A percentile compares a stretch with the other conserved stretches of the same genome.
Evolutionary conservation across 2,113 vertebrate genomes (phyloP).

Genomic region (Neodontobutis hainanensis): DNA sequence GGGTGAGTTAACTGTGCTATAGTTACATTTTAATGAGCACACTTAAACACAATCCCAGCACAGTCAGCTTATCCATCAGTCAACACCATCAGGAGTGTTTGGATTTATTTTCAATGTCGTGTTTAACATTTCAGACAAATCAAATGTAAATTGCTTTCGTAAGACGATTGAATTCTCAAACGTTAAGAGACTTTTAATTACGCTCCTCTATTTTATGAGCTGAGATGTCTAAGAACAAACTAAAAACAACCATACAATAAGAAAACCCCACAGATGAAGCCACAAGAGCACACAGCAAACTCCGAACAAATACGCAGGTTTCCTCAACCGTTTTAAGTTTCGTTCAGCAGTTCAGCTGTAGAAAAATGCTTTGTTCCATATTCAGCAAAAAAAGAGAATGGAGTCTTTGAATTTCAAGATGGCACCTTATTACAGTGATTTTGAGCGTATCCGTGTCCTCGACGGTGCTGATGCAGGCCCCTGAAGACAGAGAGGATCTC

Average conservation of each 20-base stretch:
- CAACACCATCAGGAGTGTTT: slow-evolving; percentile 18
- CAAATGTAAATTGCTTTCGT: slow-evolving; percentile 42
- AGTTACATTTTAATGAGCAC: slow-evolving; percentile 68
- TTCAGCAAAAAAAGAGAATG: slow-evolving; percentile 65
- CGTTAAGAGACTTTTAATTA: no score
- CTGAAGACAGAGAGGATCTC: slow-evolving; percentile 48
- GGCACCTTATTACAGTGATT: slow-evolving; percentile 50
- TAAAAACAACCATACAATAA: no score
- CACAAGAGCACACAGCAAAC: no score
- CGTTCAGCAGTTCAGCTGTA: slow-evolving; percentile 53
- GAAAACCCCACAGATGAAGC: no score
- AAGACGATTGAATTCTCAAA: slow-evolving; percentile 55
- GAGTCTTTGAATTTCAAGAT: slow-evolving; percentile 59
- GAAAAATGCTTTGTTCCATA: slow-evolving; percentile 60
- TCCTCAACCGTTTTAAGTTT: slow-evolving; percentile 45
- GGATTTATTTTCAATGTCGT: slow-evolving; percentile 46
- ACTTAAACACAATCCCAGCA: slow-evolving; percentile 48
- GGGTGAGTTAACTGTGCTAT: slow-evolving; percentile 48
- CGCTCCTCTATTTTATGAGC: no score
- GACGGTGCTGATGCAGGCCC: slow-evolving; percentile 68
- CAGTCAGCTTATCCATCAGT: slow-evolving; percentile 30
- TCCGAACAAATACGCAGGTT: slow-evolving; percentile 43
- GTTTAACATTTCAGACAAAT: slow-evolving; percentile 46
- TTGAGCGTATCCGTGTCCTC: slow-evolving; percentile 57
- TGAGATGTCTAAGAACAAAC: no score